phyloP scores from a whole-genome alignment of 2,113 vertebrate genomes.

The Riparia riparia region DNA sequence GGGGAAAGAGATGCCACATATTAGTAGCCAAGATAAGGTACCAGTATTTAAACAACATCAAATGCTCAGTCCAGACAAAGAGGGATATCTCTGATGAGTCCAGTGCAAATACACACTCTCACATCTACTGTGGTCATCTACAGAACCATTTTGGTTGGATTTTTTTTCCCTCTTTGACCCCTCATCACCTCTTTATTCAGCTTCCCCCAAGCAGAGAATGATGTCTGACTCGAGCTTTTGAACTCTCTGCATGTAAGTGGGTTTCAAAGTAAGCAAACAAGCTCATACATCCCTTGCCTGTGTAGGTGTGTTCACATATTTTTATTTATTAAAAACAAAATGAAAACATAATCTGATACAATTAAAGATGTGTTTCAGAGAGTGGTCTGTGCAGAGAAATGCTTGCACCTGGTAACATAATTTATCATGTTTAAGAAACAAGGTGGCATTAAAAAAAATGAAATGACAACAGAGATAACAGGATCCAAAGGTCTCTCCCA shows the following conservation, averaged over 20 bases:
- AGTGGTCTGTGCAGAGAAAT: slow-evolving; percentile 29
- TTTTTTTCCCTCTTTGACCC: slow-evolving; percentile 28
- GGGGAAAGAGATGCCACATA: background rate
- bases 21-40: slow-evolving; percentile 41
- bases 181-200: slow-evolving; percentile 38
- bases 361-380: slow-evolving; percentile 32
- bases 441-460: slow-evolving; percentile 11
- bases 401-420: slow-evolving; percentile 19
- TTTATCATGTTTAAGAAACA: slow-evolving; percentile 46
- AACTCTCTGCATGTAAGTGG: background rate
- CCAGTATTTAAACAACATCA: slow-evolving; percentile 21
- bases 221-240: slow-evolving; percentile 62
- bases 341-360: slow-evolving; percentile 51
- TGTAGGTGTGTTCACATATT: slow-evolving; percentile 55
- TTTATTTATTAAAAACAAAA: slow-evolving; percentile 63
- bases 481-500: slow-evolving; percentile 4
- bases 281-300: slow-evolving; percentile 15
- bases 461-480: slow-evolving; percentile 1
- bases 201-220: slow-evolving; percentile 1
- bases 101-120: background rate
- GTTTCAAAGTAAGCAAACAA: slow-evolving; percentile 66
- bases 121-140: slow-evolving; percentile 16
- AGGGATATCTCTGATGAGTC: slow-evolving; percentile 12
- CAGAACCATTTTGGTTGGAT: background rate
- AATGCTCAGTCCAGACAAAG: slow-evolving; percentile 27